These are phyloP conservation scores for Thumatha senex DNA, from an alignment of 2,888 invertebrate species.

Conservation along the genomic window DNA sequence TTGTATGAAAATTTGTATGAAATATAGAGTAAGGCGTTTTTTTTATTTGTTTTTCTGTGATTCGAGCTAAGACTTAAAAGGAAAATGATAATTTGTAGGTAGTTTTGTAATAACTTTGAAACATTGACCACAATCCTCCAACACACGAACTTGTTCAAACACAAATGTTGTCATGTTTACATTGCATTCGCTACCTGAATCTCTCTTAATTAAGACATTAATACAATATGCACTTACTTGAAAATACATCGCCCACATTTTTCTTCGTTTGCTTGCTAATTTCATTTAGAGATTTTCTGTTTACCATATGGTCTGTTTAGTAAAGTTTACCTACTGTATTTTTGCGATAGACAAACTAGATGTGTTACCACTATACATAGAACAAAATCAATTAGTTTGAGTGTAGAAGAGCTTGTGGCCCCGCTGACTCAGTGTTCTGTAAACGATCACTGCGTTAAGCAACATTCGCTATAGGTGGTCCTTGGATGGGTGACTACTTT, in stretches of 20 bases:
- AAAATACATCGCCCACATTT: conserved; percentile 18
- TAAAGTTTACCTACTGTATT: conserved; percentile 4
- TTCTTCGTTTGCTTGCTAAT: conserved; percentile 18
- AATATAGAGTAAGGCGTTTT: too few relatives aligned
- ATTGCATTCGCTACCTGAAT: conserved; percentile 9
- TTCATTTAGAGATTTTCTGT: conserved; percentile 10
- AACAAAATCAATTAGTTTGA: too few relatives aligned
- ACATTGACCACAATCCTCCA: not conserved
- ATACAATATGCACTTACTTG: conserved; percentile 14
- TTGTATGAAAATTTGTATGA: too few relatives aligned
- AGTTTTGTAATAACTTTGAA: too few relatives aligned
- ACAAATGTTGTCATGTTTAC: conserved; percentile 4
- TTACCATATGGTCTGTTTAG: conserved; percentile 11
- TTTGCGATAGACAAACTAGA: conserved; percentile 5
- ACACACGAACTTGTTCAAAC: conserved; percentile 4
- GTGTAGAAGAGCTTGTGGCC: too few relatives aligned
- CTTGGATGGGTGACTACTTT: too few relatives aligned
- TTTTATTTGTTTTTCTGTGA: too few relatives aligned
- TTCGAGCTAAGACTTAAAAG: too few relatives aligned
- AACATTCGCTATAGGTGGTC: too few relatives aligned
- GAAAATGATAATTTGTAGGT: too few relatives aligned
- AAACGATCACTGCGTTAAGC: too few relatives aligned
- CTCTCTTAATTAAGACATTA: conserved; percentile 16
- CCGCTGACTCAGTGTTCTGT: too few relatives aligned
- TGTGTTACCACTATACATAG: not conserved